phyloP scores from a whole-genome alignment of 2,888 invertebrate species.

The Megaustenia siamemsis region DNA sequence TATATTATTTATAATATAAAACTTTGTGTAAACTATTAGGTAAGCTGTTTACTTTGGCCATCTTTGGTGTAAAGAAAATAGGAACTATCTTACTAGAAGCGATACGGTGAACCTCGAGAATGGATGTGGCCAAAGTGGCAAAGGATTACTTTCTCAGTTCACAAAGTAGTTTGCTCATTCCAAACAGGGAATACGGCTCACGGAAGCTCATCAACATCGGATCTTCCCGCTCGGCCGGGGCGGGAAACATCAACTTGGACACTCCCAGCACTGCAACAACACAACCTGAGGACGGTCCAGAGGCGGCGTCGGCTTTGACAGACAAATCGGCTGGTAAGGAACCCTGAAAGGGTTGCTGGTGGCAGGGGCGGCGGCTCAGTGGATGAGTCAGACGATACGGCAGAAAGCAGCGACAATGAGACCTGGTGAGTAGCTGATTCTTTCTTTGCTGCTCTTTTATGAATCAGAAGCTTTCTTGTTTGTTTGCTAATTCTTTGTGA shows the following conservation, averaged over 20 bases:
- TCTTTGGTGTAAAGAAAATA: not conserved
- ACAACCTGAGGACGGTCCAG: not conserved
- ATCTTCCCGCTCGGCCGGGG: not conserved
- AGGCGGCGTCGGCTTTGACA: not conserved
- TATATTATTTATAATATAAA: too few species aligned
- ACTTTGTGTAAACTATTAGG: too few species aligned
- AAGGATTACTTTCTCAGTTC: conserved; percentile 57
- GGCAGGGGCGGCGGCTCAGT: not conserved
- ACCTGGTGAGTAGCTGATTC: conserved; percentile 24
- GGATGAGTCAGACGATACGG: not conserved
- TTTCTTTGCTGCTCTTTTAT: not conserved
- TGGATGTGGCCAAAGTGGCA: conserved; percentile 56
- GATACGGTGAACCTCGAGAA: not conserved
- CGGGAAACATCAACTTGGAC: conserved; percentile 22
- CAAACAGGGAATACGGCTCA: conserved; percentile 72
- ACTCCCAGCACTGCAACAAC: not conserved
- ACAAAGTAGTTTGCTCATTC: conserved; percentile 64
- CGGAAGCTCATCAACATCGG: conserved; percentile 73
- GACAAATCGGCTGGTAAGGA: not conserved
- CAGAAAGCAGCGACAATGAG: conserved; percentile 22
- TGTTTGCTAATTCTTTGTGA: too few species aligned
- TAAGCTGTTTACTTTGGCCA: too few species aligned
- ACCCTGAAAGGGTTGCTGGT: not conserved
- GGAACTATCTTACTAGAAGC: not conserved
- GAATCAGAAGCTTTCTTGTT: not conserved